These are phyloP conservation scores for Sisyra nigra DNA, from an alignment of 2,888 invertebrate genomes.

Conservation along the genomic window DNA sequence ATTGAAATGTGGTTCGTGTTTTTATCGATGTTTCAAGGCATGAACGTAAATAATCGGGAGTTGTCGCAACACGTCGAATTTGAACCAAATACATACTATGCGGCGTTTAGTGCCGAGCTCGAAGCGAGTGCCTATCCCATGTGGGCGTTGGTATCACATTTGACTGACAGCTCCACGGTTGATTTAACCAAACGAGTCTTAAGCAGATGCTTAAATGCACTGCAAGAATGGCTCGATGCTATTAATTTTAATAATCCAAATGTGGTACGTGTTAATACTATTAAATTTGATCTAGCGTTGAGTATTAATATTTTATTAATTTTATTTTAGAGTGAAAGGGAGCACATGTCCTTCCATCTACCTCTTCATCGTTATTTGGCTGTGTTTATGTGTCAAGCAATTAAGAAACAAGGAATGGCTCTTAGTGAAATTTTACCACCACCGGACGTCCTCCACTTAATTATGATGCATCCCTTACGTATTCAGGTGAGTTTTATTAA, in stretches of 20 bases:
- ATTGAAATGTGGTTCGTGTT: constrained; percentile 94
- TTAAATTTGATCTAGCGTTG: too few species aligned
- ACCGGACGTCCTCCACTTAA: constrained; percentile 56
- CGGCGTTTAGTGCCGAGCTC: constrained; percentile 92
- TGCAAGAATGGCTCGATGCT: constrained; percentile 80
- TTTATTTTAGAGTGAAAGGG: constrained; percentile 45
- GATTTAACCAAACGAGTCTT: constrained; percentile 61
- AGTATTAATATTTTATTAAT: not conserved
- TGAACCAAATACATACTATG: constrained; percentile 94
- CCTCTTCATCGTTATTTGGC: constrained; percentile 91
- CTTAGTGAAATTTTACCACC: constrained; percentile 68
- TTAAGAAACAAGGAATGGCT: constrained; percentile 59
- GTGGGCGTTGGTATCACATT: constrained; percentile 91
- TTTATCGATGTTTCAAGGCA: constrained; percentile 88
- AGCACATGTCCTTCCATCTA: constrained; percentile 90
- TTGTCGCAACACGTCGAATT: constrained; percentile 85
- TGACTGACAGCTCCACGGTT: constrained; percentile 56
- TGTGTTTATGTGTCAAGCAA: constrained; percentile 72
- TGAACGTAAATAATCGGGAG: constrained; percentile 93
- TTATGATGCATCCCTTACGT: constrained; percentile 82
- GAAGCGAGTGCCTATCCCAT: constrained; percentile 95
- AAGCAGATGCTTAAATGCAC: constrained; percentile 55
- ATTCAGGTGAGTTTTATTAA: constrained; percentile 58
- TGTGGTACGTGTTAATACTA: constrained; percentile 35
- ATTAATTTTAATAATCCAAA: constrained; percentile 56